Base-by-base conservation (phyloP, 1,140 invertebrate genomes). In the Bombus fervidus region DNA sequence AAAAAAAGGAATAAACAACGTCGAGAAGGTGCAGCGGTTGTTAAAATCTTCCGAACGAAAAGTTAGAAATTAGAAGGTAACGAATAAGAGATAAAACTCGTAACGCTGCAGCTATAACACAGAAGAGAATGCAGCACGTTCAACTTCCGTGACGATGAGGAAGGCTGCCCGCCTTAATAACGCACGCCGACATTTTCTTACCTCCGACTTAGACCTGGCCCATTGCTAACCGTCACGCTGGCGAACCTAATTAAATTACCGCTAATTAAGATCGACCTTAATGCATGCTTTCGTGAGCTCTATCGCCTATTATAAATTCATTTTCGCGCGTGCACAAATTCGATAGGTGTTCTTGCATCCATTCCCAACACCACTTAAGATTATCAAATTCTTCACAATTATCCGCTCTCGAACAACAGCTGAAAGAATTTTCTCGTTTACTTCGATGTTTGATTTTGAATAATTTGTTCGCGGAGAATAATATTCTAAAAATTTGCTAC, bases 231-330 rank as follows among this genome's bases (percentile, higher is more conserved):
- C 94, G 94, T 94, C 94, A 95, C 94, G 94, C 93, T 92, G 92
- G 75, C 87, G 93, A 94, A 93, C 91, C 94, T 95, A 94, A 95
- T 95, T 95, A 95, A 94, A 95, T 94, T 93, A 93, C 92, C 86
- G 87, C 93, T 94, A 95, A 95, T 95, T 95, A 95, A 94, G 92
- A 95, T 94, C 94, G 92, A 93, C 93, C 94, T 94, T 94, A 94
- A 95, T 95, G 92, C 89, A 91, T 91, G 91, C 92, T 92, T 91
- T 92, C 91, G 91, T 88, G 83, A 85, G 91, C 92, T 93, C 92
- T 89, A 90, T 91, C 88, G 87, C 83, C 89, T 79, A 80, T 76
- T 89, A 86, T 89, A 88, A 91, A 91, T 92, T 91, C 89, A 92
- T 93, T 93, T 92, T 91, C 90, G 47, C 75, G 75, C 75, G 43